Evolutionary conservation across 2,888 invertebrate species (phyloP).

Genomic region (Pristionchus entomophagus): DNA sequence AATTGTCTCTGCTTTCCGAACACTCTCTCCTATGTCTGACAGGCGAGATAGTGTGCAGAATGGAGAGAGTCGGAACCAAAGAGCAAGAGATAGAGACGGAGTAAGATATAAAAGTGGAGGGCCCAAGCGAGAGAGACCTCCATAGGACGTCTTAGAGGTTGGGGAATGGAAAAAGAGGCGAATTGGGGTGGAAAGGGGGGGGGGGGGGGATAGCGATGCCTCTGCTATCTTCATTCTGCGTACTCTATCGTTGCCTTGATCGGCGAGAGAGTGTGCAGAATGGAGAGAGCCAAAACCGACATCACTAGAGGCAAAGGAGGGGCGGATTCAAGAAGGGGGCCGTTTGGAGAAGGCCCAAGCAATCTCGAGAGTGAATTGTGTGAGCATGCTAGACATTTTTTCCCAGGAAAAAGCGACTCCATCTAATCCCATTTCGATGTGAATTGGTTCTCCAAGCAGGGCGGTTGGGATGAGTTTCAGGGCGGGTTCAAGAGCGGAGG

Average conservation of each 20-base stretch:
- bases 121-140: slow-evolving; percentile 77
- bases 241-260: too few relatives aligned
- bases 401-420: background rate
- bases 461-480: background rate
- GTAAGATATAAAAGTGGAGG: slow-evolving; percentile 7
- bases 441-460: background rate
- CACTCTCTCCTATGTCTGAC: too few relatives aligned
- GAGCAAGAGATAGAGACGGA: slow-evolving; percentile 52
- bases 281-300: too few relatives aligned
- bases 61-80: too few relatives aligned
- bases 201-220: slow-evolving; percentile 20
- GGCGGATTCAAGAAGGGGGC: background rate
- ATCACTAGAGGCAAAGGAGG: background rate
- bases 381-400: background rate
- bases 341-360: background rate
- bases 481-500: background rate
- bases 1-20: too few relatives aligned
- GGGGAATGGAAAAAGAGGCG: background rate
- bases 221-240: too few relatives aligned
- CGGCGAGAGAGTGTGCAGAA: too few relatives aligned
- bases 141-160: slow-evolving; percentile 9
- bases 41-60: too few relatives aligned
- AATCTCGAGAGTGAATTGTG: background rate
- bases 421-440: background rate
- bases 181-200: background rate